Base-by-base conservation (phyloP, 2,888 invertebrate species). In the Drosophila anomelani region DNA sequence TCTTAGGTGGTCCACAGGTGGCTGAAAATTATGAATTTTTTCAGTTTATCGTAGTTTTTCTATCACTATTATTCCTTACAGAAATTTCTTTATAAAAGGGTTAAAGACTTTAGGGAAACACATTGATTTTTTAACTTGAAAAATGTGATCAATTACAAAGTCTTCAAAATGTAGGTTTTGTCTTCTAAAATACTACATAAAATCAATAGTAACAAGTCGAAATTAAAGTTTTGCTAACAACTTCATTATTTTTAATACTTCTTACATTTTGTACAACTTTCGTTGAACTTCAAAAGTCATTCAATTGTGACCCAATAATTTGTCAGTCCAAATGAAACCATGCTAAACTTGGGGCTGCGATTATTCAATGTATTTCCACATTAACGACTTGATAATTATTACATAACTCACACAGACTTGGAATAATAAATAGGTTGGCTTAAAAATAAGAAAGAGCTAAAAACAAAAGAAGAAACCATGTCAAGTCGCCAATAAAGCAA, bases 401-500 rank as follows among this genome's bases (percentile, higher is more conserved):
- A 78, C 85, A 85, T 87, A 84, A 84, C 76, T 71, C 47, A 47
- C 66, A 44, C 68, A 34, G 74, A 74, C 76, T 75, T 58, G 60
- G 78, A 81, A 88, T 86, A 83, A 84, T 86, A 76, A 88, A 81
- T 71, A 75, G 80, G 60, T 58, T 70, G 54, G 51, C 58, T 44
- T 32, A n/a, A 51, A 29, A 4, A 29, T 29, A 43, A 67, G 57
- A 81, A 34, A 29, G 12, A 51, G 38, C 29, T 44, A 23, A 55
- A 58, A 66, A 72, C 44, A 34, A 64, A 64, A 64, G 34, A 71
- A 70, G 58, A 83, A 84, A 76, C 77, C 80, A 81, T 88, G 81
- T 80, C 86, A 85, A 84, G 80, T 77, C 75, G 81, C 57, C 75
- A 44, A 76, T 77, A 77, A 87, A 75, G 81, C 79, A 73, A 69